Percentiles rank a stretch among this genome's conserved stretches.
Evolutionary conservation across 2,888 invertebrate species (phyloP).

Genomic region (Rugalucina vietnamica): DNA sequence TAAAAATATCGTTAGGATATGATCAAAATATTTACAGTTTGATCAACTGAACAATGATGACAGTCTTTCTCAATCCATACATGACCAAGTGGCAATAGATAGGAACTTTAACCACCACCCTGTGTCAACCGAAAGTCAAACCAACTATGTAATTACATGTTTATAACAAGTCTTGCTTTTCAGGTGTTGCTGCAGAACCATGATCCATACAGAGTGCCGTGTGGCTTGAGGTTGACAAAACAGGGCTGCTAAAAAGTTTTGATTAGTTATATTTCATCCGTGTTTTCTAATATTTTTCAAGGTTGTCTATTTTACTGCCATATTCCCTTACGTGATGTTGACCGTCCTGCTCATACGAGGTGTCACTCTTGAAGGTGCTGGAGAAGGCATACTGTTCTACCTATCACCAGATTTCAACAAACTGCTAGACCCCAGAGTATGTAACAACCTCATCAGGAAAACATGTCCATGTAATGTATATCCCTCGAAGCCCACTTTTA

Average conservation of each 20-base stretch:
- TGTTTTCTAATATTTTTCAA: neutral
- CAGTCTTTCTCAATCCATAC: neutral
- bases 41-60: too few species aligned
- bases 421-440: slow-evolving; percentile 88
- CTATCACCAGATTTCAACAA: slow-evolving; percentile 91
- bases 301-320: slow-evolving; percentile 84
- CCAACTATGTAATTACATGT: neutral
- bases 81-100: neutral
- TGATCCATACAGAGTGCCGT: neutral
- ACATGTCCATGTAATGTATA: too few species aligned
- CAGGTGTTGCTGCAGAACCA: neutral
- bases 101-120: too few species aligned
- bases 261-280: neutral
- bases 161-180: neutral
- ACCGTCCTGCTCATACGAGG: slow-evolving; percentile 90
- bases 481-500: too few species aligned
- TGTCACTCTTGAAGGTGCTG: slow-evolving; percentile 91
- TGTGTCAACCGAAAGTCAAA: neutral
- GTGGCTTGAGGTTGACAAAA: neutral
- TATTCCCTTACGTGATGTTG: slow-evolving; percentile 85
- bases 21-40: too few species aligned
- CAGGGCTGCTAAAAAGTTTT: neutral
- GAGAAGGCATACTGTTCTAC: slow-evolving; percentile 91
- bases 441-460: too few species aligned
- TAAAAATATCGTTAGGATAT: too few species aligned